These are phyloP conservation scores for Hemaris fuciformis DNA, from an alignment of 2,888 invertebrate genomes.

Conservation along the genomic window DNA sequence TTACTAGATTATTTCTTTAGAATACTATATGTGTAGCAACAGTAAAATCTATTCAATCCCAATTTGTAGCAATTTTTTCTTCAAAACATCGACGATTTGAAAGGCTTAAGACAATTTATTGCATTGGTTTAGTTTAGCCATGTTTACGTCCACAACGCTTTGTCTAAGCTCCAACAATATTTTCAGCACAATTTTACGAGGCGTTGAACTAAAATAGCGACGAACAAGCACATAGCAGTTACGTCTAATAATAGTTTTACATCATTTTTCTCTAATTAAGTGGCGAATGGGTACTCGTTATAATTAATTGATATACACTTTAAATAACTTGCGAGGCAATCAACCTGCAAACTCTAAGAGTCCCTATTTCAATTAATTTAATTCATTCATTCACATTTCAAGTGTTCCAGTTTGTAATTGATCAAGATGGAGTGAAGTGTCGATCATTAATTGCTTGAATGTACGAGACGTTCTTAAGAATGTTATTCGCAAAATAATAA, in stretches of 20 bases:
- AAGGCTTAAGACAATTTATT: neutral
- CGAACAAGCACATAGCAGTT: neutral
- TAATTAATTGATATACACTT: neutral
- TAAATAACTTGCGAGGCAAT: neutral
- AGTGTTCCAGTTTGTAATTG: neutral
- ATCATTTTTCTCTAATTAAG: constrained; percentile 1
- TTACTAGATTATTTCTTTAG: no score
- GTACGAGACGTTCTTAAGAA: no score
- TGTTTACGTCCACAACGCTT: neutral
- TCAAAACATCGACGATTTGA: neutral
- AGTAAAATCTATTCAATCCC: no score
- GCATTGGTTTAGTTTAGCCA: neutral
- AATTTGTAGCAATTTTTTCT: no score
- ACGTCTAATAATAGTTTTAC: neutral
- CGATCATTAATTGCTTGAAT: no score
- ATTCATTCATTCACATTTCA: neutral
- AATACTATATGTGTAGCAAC: no score
- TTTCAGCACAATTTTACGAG: neutral
- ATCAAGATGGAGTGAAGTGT: neutral
- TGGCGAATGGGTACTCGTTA: neutral
- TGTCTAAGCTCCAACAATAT: neutral
- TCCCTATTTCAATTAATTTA: neutral
- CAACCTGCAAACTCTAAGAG: neutral
- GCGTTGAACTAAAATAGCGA: neutral
- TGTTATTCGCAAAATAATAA: no score